Evolutionary conservation across 2,888 invertebrate species (phyloP), one percentile per base, ranked within the genome.

Genomic region (Cephonodes hylas): DNA sequence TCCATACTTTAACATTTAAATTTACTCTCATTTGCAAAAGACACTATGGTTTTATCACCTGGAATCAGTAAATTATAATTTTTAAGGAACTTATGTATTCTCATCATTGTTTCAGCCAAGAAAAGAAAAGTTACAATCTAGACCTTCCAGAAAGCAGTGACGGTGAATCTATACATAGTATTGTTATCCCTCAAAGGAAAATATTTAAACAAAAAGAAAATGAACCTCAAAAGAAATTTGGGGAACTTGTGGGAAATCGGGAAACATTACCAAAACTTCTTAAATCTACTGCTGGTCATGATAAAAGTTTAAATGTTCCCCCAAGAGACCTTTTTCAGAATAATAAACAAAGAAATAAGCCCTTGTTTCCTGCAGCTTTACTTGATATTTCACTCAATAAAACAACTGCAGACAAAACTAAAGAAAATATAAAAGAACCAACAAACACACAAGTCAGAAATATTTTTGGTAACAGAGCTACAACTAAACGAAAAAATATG

Each of bases 61-160:
- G n/a, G n/a, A n/a, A n/a, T n/a, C n/a, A n/a, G n/a, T n/a, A n/a
- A n/a, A n/a, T n/a, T n/a, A n/a, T n/a, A n/a, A n/a, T n/a, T n/a
- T n/a, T n/a, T n/a, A n/a, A n/a, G n/a, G n/a, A n/a, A n/a, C 2
- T n/a, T 66, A 25, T 20, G 60, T 42, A 20, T 23, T 46, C 58
- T 48, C 59, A 66, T 66, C 63, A 7, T 46, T 23, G 22, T 86
- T 84, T 27, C 77, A 88, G 89, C 64, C 87, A 86, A 75, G 86
- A 85, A 64, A 83, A 85, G 46, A 82, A 81, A 64, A 78, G 81
- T 58, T 75, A 75, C 60, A 79, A 84, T 3, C 34, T 86, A 42
- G 83, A 88, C 59, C 62, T 89, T 53, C 88, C 88, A 61, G 90
- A 91, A 7, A 91, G 86, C 69, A 91, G 91, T 67, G 89, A 84